Base-by-base conservation (phyloP, 2,797 vertebrate genomes). In the Eleutherodactylus coqui region DNA sequence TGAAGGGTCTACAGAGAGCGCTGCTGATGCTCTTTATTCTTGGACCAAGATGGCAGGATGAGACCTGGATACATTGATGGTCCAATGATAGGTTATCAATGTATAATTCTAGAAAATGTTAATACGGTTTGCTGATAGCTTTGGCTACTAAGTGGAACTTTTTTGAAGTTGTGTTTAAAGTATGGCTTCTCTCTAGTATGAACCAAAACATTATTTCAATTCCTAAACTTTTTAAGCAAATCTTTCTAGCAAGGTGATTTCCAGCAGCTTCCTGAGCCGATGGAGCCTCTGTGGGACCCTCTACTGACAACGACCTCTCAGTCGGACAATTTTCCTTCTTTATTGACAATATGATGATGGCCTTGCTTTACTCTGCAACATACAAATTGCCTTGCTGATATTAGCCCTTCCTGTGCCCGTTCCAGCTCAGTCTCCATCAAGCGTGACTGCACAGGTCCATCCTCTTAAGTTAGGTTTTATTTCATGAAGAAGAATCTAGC, bases 291-390 rank as follows among this genome's bases (percentile, higher is more conserved):
- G 60, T 76, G 55, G 32, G 29, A 67, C 27, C 32, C 19, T 29
- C 32, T 75, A 19, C 34, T 45, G 51, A 69, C 27, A 29, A 11
- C 11, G 60, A 64, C 58, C 45, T 53, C 85, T 76, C 70, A 55
- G 27, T 64, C 73, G 85, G 29, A 51, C 78, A 21, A 86, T 82
- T 86, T 69, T 34, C 79, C 45, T 32, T 53, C 36, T 45, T 69
- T 82, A 78, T 55, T 82, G 70, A 36, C 32, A 45, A 55, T 82
- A 82, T 76, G 77, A 36, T 67, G 51, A 76, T 82, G 19, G n/a
- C 29, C 62, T 36, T 64, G 62, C 49, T 58, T 77, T 82, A 58
- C 72, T 82, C 70, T 69, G 79, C 85, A 53, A 58, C 32, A 55
- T 41, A n/a, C 73, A 77, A n/a, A 77, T 81, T 64, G 70, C 45